Conservation (phyloP, 1,140 invertebrate genomes). For the Eupristina koningsbergeri region DNA sequence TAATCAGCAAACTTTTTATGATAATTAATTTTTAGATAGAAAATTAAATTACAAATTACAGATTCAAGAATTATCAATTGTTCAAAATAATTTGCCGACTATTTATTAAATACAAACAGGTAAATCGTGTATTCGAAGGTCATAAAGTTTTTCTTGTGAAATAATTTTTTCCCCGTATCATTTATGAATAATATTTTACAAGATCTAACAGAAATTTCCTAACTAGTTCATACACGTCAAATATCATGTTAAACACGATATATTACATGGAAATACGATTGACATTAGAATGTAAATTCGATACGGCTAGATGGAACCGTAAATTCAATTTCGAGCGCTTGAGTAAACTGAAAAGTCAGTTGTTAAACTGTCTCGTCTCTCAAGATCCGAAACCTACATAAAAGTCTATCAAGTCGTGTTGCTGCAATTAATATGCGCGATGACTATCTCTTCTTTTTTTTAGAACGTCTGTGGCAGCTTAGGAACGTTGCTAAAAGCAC, state of each 20-base stretch:
- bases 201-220: not conserved
- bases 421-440: not conserved
- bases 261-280: not conserved
- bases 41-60: too few species aligned
- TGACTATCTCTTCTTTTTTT: constrained; percentile 43
- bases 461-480: constrained; percentile 80
- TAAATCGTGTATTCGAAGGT: too few species aligned
- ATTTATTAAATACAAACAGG: too few species aligned
- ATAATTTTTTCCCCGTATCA: too few species aligned
- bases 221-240: not conserved
- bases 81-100: too few species aligned
- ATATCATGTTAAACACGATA: too few species aligned
- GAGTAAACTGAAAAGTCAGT: too few species aligned
- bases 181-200: not conserved
- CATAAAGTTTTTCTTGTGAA: too few species aligned
- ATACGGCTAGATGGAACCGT: not conserved
- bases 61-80: too few species aligned
- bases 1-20: not conserved
- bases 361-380: too few species aligned
- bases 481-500: constrained; percentile 77
- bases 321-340: not conserved
- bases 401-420: not conserved
- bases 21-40: too few species aligned
- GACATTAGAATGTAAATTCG: not conserved
- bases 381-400: not conserved